These are phyloP conservation scores for Brachionus rotundiformis DNA, from an alignment of 1,140 invertebrate species.

Conservation along the genomic window DNA sequence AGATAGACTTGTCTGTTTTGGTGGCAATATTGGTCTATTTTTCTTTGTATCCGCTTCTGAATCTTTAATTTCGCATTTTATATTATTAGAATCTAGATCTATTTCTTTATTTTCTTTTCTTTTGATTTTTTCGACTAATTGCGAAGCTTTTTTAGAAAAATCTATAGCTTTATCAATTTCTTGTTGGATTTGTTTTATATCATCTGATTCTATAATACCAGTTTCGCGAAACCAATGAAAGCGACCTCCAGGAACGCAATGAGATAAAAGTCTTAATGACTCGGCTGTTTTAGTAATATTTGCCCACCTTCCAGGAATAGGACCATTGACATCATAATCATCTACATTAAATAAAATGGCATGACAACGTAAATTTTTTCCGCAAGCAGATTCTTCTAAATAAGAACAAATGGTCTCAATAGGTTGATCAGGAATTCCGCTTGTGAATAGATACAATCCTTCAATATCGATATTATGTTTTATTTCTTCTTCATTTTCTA, in stretches of 20 bases:
- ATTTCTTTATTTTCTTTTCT: constrained; percentile 58
- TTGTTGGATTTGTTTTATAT: constrained; percentile 60
- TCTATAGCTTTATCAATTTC: constrained; percentile 64
- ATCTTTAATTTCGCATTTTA: background rate
- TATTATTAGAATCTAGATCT: constrained; percentile 53
- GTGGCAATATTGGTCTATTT: constrained; percentile 54
- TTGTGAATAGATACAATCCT: constrained; percentile 64
- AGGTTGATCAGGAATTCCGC: constrained; percentile 62
- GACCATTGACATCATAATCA: constrained; percentile 62
- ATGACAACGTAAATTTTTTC: constrained; percentile 58
- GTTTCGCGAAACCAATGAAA: constrained; percentile 66
- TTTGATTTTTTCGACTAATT: constrained; percentile 62
- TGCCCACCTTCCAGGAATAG: constrained; percentile 63
- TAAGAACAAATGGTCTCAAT: constrained; percentile 58
- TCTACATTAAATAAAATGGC: constrained; percentile 64
- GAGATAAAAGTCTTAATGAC: constrained; percentile 57
- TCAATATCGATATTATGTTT: constrained; percentile 62
- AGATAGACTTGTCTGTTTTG: constrained; percentile 54
- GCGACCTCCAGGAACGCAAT: constrained; percentile 56
- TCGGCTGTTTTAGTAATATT: constrained; percentile 64
- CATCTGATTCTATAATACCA: constrained; percentile 65
- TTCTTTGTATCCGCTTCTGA: background rate
- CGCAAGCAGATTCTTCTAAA: constrained; percentile 60
- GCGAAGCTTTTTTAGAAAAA: constrained; percentile 62
- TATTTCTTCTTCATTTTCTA: constrained; percentile 63